phyloP scores from a whole-genome alignment of 2,888 invertebrate species.

The Chelonus formosanus region DNA sequence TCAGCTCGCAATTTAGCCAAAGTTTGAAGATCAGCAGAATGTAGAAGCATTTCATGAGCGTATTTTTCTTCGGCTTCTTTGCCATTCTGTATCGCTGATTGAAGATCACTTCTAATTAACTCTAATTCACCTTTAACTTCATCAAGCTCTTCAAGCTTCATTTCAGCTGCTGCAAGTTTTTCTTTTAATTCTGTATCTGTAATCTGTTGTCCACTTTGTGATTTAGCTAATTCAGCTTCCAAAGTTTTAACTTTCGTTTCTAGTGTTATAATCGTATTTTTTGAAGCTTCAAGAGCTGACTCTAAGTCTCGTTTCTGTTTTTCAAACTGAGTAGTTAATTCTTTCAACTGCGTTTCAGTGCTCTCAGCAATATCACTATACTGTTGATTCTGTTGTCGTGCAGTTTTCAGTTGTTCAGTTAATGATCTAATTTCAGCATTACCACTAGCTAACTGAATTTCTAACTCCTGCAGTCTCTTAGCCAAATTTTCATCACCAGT shows the following conservation, averaged over 20 bases:
- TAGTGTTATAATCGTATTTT: slow-evolving; percentile 65
- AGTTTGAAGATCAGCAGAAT: slow-evolving; percentile 73
- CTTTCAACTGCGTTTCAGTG: slow-evolving; percentile 80
- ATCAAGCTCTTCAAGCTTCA: slow-evolving; percentile 71
- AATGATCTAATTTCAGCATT: slow-evolving; percentile 75
- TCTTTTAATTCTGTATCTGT: slow-evolving; percentile 68
- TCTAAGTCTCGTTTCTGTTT: slow-evolving; percentile 71
- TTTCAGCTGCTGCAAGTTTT: slow-evolving; percentile 69
- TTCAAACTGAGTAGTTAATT: slow-evolving; percentile 70
- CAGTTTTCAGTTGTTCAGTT: slow-evolving; percentile 75
- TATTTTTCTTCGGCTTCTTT: slow-evolving; percentile 81
- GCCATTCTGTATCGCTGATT: slow-evolving; percentile 71
- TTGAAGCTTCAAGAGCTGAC: slow-evolving; percentile 67
- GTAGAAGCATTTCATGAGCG: slow-evolving; percentile 80
- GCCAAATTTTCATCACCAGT: slow-evolving; percentile 68
- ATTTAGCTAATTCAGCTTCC: slow-evolving; percentile 76
- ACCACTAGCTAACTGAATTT: slow-evolving; percentile 72
- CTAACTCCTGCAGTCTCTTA: slow-evolving; percentile 75
- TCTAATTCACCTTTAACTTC: slow-evolving; percentile 73
- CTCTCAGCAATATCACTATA: slow-evolving; percentile 85
- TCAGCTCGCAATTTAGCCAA: slow-evolving; percentile 76
- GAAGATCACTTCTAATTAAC: slow-evolving; percentile 71
- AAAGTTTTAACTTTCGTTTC: slow-evolving; percentile 74
- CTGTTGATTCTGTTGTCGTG: slow-evolving; percentile 82
- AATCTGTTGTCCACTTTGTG: slow-evolving; percentile 73